phyloP scores from a whole-genome alignment of 2,888 invertebrate species.

The Meteorus colon region DNA sequence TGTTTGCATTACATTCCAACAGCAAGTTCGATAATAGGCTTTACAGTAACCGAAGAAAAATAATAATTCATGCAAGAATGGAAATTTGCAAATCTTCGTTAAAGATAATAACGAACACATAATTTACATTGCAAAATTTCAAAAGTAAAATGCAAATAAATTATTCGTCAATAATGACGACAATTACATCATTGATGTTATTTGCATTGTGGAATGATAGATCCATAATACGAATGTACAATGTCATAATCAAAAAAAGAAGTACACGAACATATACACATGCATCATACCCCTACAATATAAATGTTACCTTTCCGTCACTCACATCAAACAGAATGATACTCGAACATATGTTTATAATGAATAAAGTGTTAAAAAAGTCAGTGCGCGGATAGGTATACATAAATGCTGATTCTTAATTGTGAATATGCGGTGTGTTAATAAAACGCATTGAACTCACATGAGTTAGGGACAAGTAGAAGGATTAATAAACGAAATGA shows the following conservation, averaged over 20 bases:
- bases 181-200: neutral
- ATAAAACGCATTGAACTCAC: constrained; percentile 53
- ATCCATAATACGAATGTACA: neutral
- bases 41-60: neutral
- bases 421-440: constrained; percentile 60
- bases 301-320: constrained; percentile 69
- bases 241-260: neutral
- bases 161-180: neutral
- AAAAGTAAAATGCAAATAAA: neutral
- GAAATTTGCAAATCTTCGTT: neutral
- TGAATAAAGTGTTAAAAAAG: constrained; percentile 52
- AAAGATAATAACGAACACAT: neutral
- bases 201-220: neutral
- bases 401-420: constrained; percentile 51
- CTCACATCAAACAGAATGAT: constrained; percentile 59
- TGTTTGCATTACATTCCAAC: neutral
- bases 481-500: constrained; percentile 48
- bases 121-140: neutral
- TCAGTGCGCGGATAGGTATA: constrained; percentile 50
- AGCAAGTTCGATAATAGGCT: neutral
- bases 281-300: constrained; percentile 58
- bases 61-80: neutral
- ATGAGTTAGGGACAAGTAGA: constrained; percentile 62
- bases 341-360: constrained; percentile 48
- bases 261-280: constrained; percentile 28